A percentile compares a stretch with the other conserved stretches of the same genome.
Conservation (phyloP, 2,113 vertebrate genomes). For the Helogale parvula region DNA sequence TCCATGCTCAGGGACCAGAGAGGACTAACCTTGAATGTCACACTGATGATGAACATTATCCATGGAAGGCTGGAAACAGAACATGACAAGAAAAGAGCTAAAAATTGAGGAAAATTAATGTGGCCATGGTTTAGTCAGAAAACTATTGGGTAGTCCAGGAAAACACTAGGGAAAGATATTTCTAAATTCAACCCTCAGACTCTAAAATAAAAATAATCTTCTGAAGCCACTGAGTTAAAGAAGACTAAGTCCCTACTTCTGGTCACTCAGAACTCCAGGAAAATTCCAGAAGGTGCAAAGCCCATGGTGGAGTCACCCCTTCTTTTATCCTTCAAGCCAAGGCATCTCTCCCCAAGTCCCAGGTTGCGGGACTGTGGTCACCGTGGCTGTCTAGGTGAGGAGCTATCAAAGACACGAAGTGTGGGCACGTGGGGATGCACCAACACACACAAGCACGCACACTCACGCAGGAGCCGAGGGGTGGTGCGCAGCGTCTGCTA, state of each 20-base stretch:
- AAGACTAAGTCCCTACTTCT: not conserved
- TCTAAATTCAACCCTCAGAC: not conserved
- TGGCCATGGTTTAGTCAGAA: not conserved
- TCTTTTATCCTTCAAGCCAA: not conserved
- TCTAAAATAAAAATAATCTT: not conserved
- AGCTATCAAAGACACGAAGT: not conserved
- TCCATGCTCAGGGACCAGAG: not conserved
- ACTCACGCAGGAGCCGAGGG: accelerated
- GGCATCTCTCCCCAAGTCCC: not conserved
- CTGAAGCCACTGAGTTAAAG: not conserved
- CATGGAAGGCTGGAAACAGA: not conserved
- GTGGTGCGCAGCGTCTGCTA: not conserved
- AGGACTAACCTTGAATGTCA: not conserved
- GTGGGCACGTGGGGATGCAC: accelerated
- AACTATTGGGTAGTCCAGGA: not conserved
- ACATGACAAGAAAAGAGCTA: not conserved
- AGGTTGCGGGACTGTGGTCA: not conserved
- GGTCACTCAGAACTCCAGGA: not conserved
- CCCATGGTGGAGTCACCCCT: accelerated
- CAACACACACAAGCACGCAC: too few relatives aligned
- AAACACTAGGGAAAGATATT: not conserved
- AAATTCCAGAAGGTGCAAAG: not conserved
- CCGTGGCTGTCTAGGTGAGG: accelerated
- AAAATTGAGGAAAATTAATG: not conserved
- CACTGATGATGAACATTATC: not conserved